These are phyloP conservation scores for Muntiacus muntjak DNA, from an alignment of 2,113 vertebrate genomes.

Conservation along the genomic window DNA sequence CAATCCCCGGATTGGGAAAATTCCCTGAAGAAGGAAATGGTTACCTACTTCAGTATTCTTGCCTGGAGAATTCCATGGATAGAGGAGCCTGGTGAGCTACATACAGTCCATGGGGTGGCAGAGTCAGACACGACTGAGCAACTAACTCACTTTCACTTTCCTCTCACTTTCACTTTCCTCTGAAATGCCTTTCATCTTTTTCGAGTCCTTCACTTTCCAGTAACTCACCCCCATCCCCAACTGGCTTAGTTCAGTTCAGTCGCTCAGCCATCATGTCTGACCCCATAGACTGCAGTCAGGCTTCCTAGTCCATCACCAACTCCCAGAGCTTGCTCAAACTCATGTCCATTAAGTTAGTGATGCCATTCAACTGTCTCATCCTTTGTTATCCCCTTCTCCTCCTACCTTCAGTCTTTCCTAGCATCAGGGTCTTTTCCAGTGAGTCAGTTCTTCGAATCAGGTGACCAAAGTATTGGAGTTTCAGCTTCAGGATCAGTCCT, in stretches of 20 bases:
- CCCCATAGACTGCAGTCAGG: background rate
- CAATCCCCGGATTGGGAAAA: background rate
- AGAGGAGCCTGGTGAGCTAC: background rate
- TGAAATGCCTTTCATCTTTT: background rate
- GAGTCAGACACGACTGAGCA: background rate
- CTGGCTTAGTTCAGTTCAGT: background rate
- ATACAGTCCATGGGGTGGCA: background rate
- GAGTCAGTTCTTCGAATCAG: background rate
- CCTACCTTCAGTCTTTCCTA: background rate
- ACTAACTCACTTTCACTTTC: background rate
- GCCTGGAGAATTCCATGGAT: background rate
- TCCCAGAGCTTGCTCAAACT: background rate
- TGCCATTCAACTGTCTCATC: background rate
- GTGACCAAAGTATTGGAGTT: background rate
- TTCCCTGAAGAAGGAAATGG: background rate
- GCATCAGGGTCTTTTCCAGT: background rate
- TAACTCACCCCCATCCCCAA: background rate
- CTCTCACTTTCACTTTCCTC: background rate
- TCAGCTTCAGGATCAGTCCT: background rate
- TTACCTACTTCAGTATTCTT: background rate
- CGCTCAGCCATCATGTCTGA: background rate
- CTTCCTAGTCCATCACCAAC: background rate
- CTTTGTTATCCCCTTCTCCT: background rate
- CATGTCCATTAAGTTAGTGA: background rate
- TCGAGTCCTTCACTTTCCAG: background rate